Conservation (phyloP, 2,113 vertebrate genomes). For the Tiliqua scincoides region DNA sequence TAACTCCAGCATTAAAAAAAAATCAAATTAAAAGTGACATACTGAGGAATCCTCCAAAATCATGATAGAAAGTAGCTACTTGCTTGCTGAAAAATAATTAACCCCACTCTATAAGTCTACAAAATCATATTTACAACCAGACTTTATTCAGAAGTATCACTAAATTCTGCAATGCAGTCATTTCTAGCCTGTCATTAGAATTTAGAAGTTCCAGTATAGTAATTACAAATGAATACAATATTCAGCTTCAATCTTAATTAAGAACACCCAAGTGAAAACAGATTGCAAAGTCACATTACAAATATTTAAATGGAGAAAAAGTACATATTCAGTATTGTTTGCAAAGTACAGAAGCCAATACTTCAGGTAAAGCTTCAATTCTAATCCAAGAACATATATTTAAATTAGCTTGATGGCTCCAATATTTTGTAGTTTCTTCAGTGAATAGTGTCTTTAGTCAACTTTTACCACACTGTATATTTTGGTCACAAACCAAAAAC, state of each 20-base stretch:
- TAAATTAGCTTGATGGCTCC: slow-evolving; percentile 67
- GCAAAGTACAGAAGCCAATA: slow-evolving; percentile 73
- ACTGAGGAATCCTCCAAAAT: slow-evolving; percentile 79
- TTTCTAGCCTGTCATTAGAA: slow-evolving; percentile 70
- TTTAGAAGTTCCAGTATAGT: slow-evolving; percentile 69
- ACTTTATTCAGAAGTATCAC: slow-evolving; percentile 74
- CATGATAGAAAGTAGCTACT: slow-evolving; percentile 80
- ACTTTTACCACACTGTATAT: slow-evolving; percentile 99
- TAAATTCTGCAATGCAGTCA: slow-evolving; percentile 67
- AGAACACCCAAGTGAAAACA: slow-evolving; percentile 69
- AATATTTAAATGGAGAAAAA: slow-evolving; percentile 74
- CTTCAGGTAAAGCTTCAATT: slow-evolving; percentile 76
- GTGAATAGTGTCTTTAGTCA: slow-evolving; percentile 86
- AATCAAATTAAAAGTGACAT: slow-evolving; percentile 69
- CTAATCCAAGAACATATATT: slow-evolving; percentile 70
- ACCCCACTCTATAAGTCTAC: slow-evolving; percentile 79
- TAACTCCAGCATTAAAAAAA: slow-evolving; percentile 77
- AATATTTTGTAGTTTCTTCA: slow-evolving; percentile 59
- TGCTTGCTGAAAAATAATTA: slow-evolving; percentile 82
- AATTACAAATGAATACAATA: slow-evolving; percentile 84
- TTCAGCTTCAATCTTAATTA: slow-evolving; percentile 69
- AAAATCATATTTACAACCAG: slow-evolving; percentile 83
- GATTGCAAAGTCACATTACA: slow-evolving; percentile 78
- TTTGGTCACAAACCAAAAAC: slow-evolving; percentile 99
- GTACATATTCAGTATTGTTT: slow-evolving; percentile 65